Evolutionary conservation across 2,888 invertebrate species (phyloP).

Genomic region (Aproaerema taeniolella): DNA sequence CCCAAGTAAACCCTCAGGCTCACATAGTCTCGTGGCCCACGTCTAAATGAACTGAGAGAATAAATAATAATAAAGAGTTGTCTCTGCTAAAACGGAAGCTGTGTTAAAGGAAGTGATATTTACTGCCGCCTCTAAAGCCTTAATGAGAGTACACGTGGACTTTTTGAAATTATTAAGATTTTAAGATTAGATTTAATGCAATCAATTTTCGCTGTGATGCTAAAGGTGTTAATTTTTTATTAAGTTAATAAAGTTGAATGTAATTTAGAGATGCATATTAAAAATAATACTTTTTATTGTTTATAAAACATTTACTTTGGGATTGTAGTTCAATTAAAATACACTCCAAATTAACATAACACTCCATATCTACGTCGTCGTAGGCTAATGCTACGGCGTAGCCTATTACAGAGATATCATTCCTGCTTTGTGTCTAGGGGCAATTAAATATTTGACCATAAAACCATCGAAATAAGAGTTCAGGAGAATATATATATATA

Average conservation of each 20-base stretch:
- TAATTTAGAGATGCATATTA: not conserved
- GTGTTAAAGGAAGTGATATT: constrained; percentile 74
- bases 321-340: too few relatives aligned
- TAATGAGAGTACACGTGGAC: constrained; percentile 41
- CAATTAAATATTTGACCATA: too few relatives aligned
- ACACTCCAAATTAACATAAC: too few relatives aligned
- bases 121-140: constrained; percentile 44
- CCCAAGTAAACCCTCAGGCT: constrained; percentile 11
- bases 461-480: too few relatives aligned
- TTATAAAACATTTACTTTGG: too few relatives aligned
- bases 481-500: too few relatives aligned
- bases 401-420: too few relatives aligned
- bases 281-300: too few relatives aligned
- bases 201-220: not conserved
- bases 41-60: constrained; percentile 38
- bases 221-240: not conserved
- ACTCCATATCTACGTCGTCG: too few relatives aligned
- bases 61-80: constrained; percentile 64
- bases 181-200: not conserved
- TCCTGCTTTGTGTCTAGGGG: too few relatives aligned
- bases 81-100: constrained; percentile 69
- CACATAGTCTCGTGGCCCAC: too few relatives aligned
- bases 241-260: not conserved
- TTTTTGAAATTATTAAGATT: not conserved
- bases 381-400: too few relatives aligned